Base-by-base conservation (phyloP, 1,140 invertebrate species). In the Paraescarpia echinospica region DNA sequence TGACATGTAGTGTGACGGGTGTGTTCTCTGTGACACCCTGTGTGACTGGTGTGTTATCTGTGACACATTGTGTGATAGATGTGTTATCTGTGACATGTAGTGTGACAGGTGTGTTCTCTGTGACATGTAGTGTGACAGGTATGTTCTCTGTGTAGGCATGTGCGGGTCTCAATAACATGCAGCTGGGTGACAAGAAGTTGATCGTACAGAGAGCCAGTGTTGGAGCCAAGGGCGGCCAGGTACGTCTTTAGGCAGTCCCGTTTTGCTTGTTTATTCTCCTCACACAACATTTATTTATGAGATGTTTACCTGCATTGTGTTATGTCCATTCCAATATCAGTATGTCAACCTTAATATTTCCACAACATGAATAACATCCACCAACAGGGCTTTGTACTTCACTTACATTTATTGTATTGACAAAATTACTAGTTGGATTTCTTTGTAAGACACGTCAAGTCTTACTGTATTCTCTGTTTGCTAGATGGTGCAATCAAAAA, bases 91-190 rank as follows among this genome's bases (percentile, higher is more conserved):
- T 77, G n/a, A 33, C 51, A 90, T 41, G 41, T 41, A 41, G 41
- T 41, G 41, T 41, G 12, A 41, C 12, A 41, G 41, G 41, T 41
- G 41, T 41, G 41, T 41, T 91, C 33, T 92, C 48, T 89, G 34
- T 89, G 94, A 41, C 41, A 41, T 41, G 41, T 41, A 41, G 41
- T 41, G 41, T 41, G 12, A 77, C 14, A 77, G 27, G 12, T 18
- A 8, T 77, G 1, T 48, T 14, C 14, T 48, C 95, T 92, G n/a
- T n/a, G n/a, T n/a, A n/a, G 98, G 99, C 99, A 12, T 99, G 99
- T 96, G 98, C 98, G 95, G 99, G 99, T 93, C 97, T 99, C 33
- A 99, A 99, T 97, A 99, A 99, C 90, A 99, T 99, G 99, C 99
- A 99, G 96, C 96, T 99, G 77, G 99, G 99, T 59, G 99, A 99